Percentiles rank a stretch among this genome's conserved stretches.
Conservation (phyloP, 2,113 vertebrate genomes). For the Eulemur rufifrons region DNA sequence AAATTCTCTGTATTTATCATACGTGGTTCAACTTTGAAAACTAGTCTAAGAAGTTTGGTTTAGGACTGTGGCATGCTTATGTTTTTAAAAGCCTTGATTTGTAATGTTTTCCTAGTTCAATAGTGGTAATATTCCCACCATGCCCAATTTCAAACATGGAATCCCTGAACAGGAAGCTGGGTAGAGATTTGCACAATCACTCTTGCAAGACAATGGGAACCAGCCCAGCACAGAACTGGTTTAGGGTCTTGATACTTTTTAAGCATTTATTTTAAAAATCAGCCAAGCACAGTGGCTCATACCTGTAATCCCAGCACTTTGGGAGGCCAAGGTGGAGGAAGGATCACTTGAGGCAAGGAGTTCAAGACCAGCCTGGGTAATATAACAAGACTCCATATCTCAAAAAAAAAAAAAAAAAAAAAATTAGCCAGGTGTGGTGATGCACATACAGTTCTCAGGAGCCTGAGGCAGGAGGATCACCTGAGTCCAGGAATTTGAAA, state of each 20-base stretch:
- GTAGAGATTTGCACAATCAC: fast-evolving
- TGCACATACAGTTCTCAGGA: too few species aligned
- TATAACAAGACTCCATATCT: too few species aligned
- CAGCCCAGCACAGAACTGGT: neutral
- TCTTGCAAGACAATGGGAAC: neutral
- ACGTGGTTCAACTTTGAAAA: neutral
- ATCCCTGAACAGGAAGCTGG: fast-evolving
- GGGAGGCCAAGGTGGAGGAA: too few species aligned
- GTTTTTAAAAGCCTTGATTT: neutral
- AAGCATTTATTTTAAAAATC: neutral
- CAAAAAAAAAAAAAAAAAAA: too few species aligned
- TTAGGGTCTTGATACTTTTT: neutral
- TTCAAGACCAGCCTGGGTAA: too few species aligned
- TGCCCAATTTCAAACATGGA: neutral
- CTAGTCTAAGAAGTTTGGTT: neutral
- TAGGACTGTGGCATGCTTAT: fast-evolving
- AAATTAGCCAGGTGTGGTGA: too few species aligned
- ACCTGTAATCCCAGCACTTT: too few species aligned
- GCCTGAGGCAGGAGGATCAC: too few species aligned
- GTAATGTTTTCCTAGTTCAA: neutral
- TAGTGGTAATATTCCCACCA: neutral
- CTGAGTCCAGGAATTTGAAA: too few species aligned
- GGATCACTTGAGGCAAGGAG: too few species aligned
- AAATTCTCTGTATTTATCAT: neutral
- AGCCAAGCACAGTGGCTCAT: too few species aligned